These are phyloP conservation scores for Tetranychus truncatus DNA, from an alignment of 2,888 invertebrate species.

Conservation along the genomic window DNA sequence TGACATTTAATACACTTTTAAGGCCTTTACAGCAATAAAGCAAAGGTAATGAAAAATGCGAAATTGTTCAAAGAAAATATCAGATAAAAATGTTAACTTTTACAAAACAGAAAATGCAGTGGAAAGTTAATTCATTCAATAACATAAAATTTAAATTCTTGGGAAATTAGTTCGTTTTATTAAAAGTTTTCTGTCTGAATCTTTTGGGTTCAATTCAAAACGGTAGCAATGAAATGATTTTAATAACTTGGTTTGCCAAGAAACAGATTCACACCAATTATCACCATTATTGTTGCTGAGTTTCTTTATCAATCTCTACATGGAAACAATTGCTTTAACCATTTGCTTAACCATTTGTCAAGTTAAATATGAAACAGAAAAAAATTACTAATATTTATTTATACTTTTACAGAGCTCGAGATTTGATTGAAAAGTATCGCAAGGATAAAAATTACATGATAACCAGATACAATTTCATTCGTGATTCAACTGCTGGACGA, in stretches of 20 bases:
- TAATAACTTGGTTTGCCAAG: not conserved
- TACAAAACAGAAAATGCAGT: no score
- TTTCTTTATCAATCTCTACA: not conserved
- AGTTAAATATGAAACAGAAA: no score
- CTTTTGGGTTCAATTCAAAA: not conserved
- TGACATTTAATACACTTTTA: no score
- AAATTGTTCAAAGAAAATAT: no score
- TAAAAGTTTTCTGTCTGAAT: not conserved
- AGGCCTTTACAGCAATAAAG: no score
- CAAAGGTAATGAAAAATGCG: no score
- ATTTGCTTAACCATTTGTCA: no score
- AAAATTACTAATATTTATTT: not conserved
- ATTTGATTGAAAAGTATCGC: constrained; percentile 4
- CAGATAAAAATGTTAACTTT: no score
- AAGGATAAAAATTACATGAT: constrained; percentile 5
- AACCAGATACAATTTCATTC: not conserved
- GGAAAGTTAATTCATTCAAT: no score
- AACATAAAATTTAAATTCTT: no score
- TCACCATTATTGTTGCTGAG: not conserved
- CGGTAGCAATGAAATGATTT: constrained; percentile 4
- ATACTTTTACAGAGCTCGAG: not conserved
- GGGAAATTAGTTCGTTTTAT: not conserved
- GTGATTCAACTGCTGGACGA: not conserved
- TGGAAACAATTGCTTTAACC: no score
- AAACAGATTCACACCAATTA: not conserved